phyloP scores from a whole-genome alignment of 92 coral and sea anemone species.

The Desmophyllum pertusum region DNA sequence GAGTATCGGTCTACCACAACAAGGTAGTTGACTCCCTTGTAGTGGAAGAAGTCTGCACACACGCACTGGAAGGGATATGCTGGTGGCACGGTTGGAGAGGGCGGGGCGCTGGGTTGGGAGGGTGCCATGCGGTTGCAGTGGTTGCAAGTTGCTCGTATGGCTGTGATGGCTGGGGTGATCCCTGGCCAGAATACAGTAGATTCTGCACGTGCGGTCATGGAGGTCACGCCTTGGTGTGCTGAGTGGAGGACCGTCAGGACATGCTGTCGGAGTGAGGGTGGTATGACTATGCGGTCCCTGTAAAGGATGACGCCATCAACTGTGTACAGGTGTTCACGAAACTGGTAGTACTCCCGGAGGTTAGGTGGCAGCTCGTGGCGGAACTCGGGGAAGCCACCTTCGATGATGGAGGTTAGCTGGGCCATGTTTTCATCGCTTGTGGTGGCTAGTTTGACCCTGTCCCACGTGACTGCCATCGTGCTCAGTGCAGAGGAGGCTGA shows the following conservation, averaged over 20 bases:
- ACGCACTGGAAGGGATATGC: conserved; percentile 65
- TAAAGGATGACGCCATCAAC: conserved; percentile 57
- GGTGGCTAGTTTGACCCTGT: conserved; percentile 35
- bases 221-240: conserved; percentile 68
- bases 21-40: conserved; percentile 68
- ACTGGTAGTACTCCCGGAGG: conserved; percentile 53
- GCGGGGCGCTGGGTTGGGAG: conserved; percentile 74
- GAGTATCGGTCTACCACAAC: conserved; percentile 72
- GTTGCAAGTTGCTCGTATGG: conserved; percentile 36
- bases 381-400: conserved; percentile 49
- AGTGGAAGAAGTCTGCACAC: conserved; percentile 69
- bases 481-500: conserved; percentile 33
- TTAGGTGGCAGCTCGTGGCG: conserved; percentile 50
- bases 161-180: conserved; percentile 41
- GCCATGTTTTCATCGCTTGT: conserved; percentile 30
- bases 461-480: conserved; percentile 51
- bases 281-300: conserved; percentile 57
- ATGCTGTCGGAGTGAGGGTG: conserved; percentile 51
- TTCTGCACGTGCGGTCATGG: conserved; percentile 60
- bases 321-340: conserved; percentile 59
- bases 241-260: conserved; percentile 45
- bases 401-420: conserved; percentile 26
- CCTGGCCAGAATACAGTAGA: conserved; percentile 67
- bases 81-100: conserved; percentile 50
- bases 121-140: conserved; percentile 75